Base-by-base conservation (phyloP, 2,888 invertebrate species). In the Metalampra italica region DNA sequence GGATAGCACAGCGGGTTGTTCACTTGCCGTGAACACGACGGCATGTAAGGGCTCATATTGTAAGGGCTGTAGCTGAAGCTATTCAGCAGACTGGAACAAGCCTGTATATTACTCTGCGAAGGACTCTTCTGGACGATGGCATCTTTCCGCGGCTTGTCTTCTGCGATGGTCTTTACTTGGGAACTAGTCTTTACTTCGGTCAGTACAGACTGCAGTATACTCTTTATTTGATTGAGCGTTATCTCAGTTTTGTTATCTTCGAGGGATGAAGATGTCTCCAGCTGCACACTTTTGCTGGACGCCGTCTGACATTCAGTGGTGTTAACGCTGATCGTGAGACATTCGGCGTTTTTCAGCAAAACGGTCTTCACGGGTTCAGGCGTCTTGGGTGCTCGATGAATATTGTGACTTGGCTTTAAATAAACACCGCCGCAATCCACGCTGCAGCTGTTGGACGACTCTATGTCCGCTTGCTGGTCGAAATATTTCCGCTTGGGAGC, bases 201-300 rank as follows among this genome's bases (percentile, higher is more conserved):
- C 37, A 88, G 56, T 7, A 88, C 85, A 0, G 80, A 71, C 55
- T 85, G 80, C 34, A 88, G 60, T 50, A 87, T 84, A 54, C 45
- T 68, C 59, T 86, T 87, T 44, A 87, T 87, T 66, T 87, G 81
- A 55, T 78, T 75, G 14, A 88, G 62, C 7, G 82, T 80, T 12
- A 60, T 62, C 55, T 82, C 79, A 12, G 84, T 82, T 66, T 77
- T 83, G 40, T 65, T 68, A 13, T 75, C 69, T 8, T 52, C 53
- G 14, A n/a, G 32, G 9, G 36, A 30, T 12, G 45, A 41, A 14
- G 29, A n/a, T 0, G 53, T 30, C 8, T 62, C 60, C 22, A 64
- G 49, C 51, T 70, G 66, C 7, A 62, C 54, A 29, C 53, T 59
- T 44, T 63, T 60, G 2, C 55, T 58, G 15, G 60, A 54, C 44